Conservation (phyloP, 1,140 invertebrate genomes). For the Diorhabda sublineata region DNA sequence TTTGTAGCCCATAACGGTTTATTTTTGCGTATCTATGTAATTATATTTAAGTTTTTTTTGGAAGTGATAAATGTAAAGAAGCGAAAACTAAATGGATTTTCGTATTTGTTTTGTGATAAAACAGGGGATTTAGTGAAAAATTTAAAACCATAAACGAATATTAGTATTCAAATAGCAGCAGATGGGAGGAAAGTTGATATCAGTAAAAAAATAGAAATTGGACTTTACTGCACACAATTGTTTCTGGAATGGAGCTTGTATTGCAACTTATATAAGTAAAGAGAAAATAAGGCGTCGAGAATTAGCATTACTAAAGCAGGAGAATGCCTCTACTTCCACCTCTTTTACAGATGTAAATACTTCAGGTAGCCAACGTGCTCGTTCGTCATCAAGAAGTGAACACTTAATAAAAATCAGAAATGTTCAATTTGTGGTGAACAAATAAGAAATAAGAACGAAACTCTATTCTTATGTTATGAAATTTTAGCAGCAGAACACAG, state of each 20-base stretch:
- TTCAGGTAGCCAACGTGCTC: slow-evolving; percentile 9
- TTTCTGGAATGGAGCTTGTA: slow-evolving; percentile 23
- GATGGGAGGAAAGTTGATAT: slow-evolving; percentile 22
- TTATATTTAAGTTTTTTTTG: slow-evolving; percentile 14
- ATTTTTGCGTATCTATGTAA: background rate
- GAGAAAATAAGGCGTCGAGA: slow-evolving; percentile 22
- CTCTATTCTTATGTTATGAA: slow-evolving; percentile 15
- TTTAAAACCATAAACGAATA: slow-evolving; percentile 15
- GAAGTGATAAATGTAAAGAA: slow-evolving; percentile 8
- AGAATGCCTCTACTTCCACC: slow-evolving; percentile 14
- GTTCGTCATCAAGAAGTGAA: slow-evolving; percentile 1
- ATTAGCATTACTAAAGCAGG: background rate
- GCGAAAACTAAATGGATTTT: background rate
- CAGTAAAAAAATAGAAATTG: slow-evolving; percentile 14
- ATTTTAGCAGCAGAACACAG: slow-evolving; percentile 19
- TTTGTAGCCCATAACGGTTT: too few relatives aligned
- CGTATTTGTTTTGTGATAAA: background rate
- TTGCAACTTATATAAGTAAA: slow-evolving; percentile 21
- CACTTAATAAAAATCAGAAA: slow-evolving; percentile 8
- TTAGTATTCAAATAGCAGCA: slow-evolving; percentile 22
- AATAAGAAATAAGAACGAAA: slow-evolving; percentile 4
- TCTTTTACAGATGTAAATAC: background rate
- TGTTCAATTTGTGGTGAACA: slow-evolving; percentile 17
- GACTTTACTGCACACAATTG: background rate
- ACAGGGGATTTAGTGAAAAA: background rate